Percentiles rank a stretch among this genome's conserved stretches.
Evolutionary conservation across 2,888 invertebrate species (phyloP).

Genomic region (Leptopilina syphax): DNA sequence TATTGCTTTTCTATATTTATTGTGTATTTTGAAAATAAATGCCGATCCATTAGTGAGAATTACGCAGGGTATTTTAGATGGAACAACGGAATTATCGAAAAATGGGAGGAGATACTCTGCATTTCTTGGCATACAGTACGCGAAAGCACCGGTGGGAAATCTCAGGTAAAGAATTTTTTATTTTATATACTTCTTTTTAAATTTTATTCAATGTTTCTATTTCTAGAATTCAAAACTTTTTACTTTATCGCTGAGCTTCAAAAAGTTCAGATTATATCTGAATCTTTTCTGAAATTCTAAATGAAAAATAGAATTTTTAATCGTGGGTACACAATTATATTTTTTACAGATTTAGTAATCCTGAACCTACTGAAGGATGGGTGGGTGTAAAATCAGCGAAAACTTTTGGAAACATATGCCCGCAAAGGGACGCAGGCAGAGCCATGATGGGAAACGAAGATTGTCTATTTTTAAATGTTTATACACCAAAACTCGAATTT

Average conservation of each 20-base stretch:
- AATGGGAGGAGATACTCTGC: slow-evolving; percentile 65
- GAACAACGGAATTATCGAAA: slow-evolving; percentile 61
- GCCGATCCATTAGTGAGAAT: slow-evolving; percentile 61
- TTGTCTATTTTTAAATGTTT: slow-evolving; percentile 44
- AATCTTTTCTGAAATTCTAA: too few relatives aligned
- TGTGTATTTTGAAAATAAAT: neutral
- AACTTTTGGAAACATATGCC: slow-evolving; percentile 40
- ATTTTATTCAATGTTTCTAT: too few relatives aligned
- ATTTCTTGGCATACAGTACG: slow-evolving; percentile 74
- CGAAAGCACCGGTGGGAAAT: slow-evolving; percentile 72
- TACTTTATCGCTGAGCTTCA: too few relatives aligned
- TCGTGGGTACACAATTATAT: too few relatives aligned
- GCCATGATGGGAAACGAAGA: slow-evolving; percentile 50
- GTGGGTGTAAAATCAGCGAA: slow-evolving; percentile 40
- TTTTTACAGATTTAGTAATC: slow-evolving; percentile 35
- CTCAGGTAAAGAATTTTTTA: slow-evolving; percentile 62
- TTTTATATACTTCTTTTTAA: slow-evolving; percentile 54
- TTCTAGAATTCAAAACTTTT: too few relatives aligned
- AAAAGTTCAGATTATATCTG: too few relatives aligned
- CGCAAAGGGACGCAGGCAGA: slow-evolving; percentile 34
- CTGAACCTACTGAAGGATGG: slow-evolving; percentile 46
- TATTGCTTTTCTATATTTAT: neutral
- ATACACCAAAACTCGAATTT: neutral
- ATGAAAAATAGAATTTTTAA: too few relatives aligned
- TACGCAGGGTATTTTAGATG: slow-evolving; percentile 70